Conservation (phyloP, 2,113 vertebrate genomes). For the Sprattus sprattus region DNA sequence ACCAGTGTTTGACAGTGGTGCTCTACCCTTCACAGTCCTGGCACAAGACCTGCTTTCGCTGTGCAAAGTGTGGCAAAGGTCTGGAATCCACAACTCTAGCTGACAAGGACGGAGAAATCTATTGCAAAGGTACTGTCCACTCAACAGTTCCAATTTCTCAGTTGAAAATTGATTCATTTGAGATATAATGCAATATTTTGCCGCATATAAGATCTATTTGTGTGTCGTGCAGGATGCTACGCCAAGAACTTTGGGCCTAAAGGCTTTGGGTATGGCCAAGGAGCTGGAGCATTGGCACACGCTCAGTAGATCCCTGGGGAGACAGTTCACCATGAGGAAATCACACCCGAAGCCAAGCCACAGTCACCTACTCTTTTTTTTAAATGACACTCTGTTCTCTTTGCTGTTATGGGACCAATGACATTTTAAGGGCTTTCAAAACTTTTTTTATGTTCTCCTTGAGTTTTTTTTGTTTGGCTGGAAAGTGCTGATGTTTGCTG, state of each 20-base stretch:
- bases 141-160: not conserved
- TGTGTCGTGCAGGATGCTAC: constrained; percentile 80
- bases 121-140: constrained; percentile 84
- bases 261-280: constrained; percentile 90
- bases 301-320: constrained; percentile 71
- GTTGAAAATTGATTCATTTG: not conserved
- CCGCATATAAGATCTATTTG: not conserved
- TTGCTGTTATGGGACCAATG: not conserved
- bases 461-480: not conserved
- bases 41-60: constrained; percentile 94
- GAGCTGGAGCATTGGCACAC: constrained; percentile 85
- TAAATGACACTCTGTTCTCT: not conserved
- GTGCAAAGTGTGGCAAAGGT: constrained; percentile 86
- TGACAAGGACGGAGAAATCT: constrained; percentile 93
- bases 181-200: not conserved
- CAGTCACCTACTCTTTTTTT: not conserved
- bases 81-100: constrained; percentile 92
- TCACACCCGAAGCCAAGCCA: not conserved
- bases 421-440: not conserved
- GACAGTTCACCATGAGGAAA: not conserved
- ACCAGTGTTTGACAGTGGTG: not conserved
- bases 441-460: not conserved
- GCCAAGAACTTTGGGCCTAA: constrained; percentile 94
- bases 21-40: constrained; percentile 74
- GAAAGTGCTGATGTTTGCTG: not conserved